Conservation (phyloP, 1,140 invertebrate genomes). For the Elymnias hypermnestra region DNA sequence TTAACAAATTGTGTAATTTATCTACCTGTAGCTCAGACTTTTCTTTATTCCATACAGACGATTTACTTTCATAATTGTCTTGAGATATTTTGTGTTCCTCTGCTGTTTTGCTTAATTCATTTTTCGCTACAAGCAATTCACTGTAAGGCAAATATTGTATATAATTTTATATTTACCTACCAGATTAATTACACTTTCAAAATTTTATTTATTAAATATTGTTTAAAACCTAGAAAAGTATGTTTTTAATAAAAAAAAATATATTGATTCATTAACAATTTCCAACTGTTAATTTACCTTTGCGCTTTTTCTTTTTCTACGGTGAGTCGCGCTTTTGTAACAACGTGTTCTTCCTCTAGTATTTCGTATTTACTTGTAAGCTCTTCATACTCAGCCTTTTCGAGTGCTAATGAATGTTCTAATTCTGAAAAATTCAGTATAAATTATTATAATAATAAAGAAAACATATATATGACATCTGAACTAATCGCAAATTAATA, state of each 20-base stretch:
- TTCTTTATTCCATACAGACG: constrained; percentile 85
- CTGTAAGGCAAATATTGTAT: constrained; percentile 38
- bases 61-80: constrained; percentile 81
- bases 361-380: constrained; percentile 88
- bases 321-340: constrained; percentile 85
- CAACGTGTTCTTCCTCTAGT: constrained; percentile 88
- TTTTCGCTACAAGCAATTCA: constrained; percentile 59
- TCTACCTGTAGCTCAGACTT: constrained; percentile 83
- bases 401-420: constrained; percentile 79
- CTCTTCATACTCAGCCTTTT: constrained; percentile 86
- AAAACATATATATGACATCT: constrained; percentile 19
- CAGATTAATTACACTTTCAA: too few species aligned
- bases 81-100: constrained; percentile 82
- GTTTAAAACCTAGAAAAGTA: too few species aligned
- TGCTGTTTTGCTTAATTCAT: constrained; percentile 78
- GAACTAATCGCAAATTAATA: too few species aligned
- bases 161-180: too few species aligned
- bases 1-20: too few species aligned
- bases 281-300: too few species aligned
- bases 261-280: too few species aligned
- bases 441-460: constrained; percentile 20
- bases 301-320: constrained; percentile 84
- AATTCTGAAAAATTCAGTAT: constrained; percentile 76
- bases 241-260: too few species aligned
- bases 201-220: too few species aligned